A percentile compares a stretch with the other conserved stretches of the same genome.
Evolutionary conservation across 2,113 vertebrate genomes (phyloP).

Genomic region (Megalops atlanticus): DNA sequence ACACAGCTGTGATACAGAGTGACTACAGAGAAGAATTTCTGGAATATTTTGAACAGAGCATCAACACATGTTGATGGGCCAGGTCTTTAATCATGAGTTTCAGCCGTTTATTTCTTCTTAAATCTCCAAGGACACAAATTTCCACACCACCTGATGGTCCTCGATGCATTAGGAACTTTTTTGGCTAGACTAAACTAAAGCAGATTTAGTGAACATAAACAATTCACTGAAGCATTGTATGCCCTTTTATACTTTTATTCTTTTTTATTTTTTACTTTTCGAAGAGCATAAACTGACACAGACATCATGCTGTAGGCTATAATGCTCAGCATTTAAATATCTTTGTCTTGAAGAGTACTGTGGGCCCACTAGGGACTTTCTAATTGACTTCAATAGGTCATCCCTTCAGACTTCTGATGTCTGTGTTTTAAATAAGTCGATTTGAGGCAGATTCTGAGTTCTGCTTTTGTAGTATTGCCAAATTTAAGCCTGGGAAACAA

Average conservation of each 20-base stretch:
- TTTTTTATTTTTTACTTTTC: too few relatives aligned
- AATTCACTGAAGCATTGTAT: not conserved
- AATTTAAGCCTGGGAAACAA: slow-evolving; percentile 13
- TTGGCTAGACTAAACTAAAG: not conserved
- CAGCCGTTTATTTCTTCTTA: slow-evolving; percentile 21
- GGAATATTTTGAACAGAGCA: not conserved
- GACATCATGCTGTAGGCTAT: too few relatives aligned
- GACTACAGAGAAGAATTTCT: too few relatives aligned
- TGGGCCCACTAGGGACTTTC: not conserved
- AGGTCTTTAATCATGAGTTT: slow-evolving; percentile 19
- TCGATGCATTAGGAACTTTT: slow-evolving; percentile 23
- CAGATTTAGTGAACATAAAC: not conserved
- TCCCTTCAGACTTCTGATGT: not conserved
- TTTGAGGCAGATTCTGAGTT: not conserved
- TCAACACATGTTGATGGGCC: slow-evolving; percentile 24
- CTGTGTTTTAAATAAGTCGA: slow-evolving; percentile 17
- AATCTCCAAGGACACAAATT: slow-evolving; percentile 26
- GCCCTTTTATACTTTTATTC: too few relatives aligned
- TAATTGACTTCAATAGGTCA: slow-evolving; percentile 5
- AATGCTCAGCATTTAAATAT: not conserved
- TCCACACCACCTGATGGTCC: slow-evolving; percentile 27
- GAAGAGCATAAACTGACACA: not conserved
- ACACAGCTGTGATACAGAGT: too few relatives aligned
- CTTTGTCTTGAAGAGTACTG: not conserved
- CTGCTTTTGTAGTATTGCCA: slow-evolving; percentile 1